Evolutionary conservation across 2,888 invertebrate genomes (phyloP).

Genomic region (Megamerina dolium): DNA sequence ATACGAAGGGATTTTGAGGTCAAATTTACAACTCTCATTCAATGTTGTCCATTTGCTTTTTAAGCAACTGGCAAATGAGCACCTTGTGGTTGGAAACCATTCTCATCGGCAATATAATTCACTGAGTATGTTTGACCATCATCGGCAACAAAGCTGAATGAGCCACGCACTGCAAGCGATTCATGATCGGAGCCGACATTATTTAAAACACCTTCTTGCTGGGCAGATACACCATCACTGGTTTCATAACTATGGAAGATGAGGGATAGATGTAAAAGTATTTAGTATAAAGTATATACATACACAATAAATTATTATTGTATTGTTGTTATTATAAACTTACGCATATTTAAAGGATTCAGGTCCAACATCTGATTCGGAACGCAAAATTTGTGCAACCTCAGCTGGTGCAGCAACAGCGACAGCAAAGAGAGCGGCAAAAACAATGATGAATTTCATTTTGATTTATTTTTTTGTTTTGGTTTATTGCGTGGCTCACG

Average conservation of each 20-base stretch:
- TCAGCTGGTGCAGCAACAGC: conserved; percentile 30
- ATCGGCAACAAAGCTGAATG: conserved; percentile 52
- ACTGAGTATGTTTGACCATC: conserved; percentile 56
- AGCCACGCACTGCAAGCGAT: conserved; percentile 50
- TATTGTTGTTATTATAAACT: conserved; percentile 34
- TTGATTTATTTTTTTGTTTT: conserved; percentile 19
- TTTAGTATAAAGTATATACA: background rate
- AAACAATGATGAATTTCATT: conserved; percentile 42
- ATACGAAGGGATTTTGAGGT: conserved; percentile 1
- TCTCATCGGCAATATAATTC: conserved; percentile 41
- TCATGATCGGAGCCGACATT: conserved; percentile 53
- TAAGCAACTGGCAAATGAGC: conserved; percentile 48
- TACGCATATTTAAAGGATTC: conserved; percentile 58
- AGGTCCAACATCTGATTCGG: conserved; percentile 52
- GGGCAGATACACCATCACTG: conserved; percentile 51
- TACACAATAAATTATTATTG: background rate
- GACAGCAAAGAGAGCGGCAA: conserved; percentile 37
- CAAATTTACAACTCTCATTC: too few relatives aligned
- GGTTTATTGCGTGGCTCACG: conserved; percentile 15
- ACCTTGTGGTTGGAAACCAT: conserved; percentile 48
- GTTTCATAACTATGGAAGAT: conserved; percentile 49
- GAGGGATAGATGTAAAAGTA: conserved; percentile 12
- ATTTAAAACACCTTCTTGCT: conserved; percentile 51
- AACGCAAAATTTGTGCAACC: conserved; percentile 54
- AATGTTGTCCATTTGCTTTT: too few relatives aligned